These are phyloP conservation scores for Papilio elwesi DNA, from an alignment of 2,888 invertebrate species.

Conservation along the genomic window DNA sequence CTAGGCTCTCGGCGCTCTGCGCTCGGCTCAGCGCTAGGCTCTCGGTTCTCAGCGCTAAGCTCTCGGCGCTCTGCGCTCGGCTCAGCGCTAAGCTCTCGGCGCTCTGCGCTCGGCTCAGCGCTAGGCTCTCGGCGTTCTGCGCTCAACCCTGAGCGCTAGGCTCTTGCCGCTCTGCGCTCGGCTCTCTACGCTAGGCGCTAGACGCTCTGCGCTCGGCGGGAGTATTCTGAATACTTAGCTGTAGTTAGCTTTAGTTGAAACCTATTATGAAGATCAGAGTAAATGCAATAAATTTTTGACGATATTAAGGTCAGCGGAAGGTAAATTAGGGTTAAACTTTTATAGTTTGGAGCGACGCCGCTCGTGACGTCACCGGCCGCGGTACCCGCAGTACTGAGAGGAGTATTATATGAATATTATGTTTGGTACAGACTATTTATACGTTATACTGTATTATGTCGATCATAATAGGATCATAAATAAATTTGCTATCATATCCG, in stretches of 20 bases:
- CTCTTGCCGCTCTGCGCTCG: no score
- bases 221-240: constrained; percentile 28
- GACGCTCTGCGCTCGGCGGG: neutral
- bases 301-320: constrained; percentile 10
- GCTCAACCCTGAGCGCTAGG: no score
- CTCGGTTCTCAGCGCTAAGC: no score
- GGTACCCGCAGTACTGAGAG: constrained; percentile 48
- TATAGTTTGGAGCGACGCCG: no score
- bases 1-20: no score
- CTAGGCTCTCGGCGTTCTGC: no score
- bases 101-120: no score
- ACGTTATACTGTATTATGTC: constrained; percentile 68
- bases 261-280: constrained; percentile 37
- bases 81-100: no score
- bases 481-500: constrained; percentile 79
- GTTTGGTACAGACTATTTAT: constrained; percentile 59
- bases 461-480: constrained; percentile 74
- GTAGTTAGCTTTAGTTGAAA: constrained; percentile 45
- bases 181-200: neutral
- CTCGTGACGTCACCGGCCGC: constrained; percentile 2
- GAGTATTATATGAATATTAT: constrained; percentile 52
- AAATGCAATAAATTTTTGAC: constrained; percentile 30
- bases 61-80: no score
- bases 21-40: no score
- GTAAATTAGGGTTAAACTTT: constrained; percentile 11